Evolutionary conservation across 2,113 vertebrate species (phyloP).

Genomic region (Oxyura jamaicensis): DNA sequence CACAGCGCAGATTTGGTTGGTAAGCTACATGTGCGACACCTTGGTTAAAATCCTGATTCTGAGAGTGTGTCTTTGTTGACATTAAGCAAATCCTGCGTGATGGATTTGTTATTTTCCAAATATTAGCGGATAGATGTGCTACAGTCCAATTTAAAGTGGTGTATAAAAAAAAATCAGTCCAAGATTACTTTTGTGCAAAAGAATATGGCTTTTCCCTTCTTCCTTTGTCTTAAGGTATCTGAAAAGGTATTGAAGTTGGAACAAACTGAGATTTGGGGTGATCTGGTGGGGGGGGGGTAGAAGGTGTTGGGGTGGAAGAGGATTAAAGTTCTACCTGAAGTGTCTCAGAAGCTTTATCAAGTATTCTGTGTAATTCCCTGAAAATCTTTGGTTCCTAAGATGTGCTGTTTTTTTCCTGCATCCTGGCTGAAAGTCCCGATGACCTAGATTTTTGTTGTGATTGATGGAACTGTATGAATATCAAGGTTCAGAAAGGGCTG

Average conservation of each 20-base stretch:
- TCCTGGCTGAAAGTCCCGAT: constrained; percentile 35
- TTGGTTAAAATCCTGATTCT: not conserved
- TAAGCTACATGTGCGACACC: not conserved
- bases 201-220: not conserved
- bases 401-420: not conserved
- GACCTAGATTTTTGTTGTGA: constrained; percentile 59
- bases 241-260: not conserved
- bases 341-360: not conserved
- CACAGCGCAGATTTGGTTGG: not conserved
- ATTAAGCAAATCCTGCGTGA: not conserved
- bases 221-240: not conserved
- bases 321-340: not conserved
- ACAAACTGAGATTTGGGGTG: not conserved
- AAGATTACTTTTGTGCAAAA: not conserved
- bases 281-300: not conserved
- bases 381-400: constrained; percentile 1
- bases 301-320: not conserved
- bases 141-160: not conserved
- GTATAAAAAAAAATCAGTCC: not conserved
- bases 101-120: not conserved
- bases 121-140: not conserved
- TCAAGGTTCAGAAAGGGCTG: constrained; percentile 22
- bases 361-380: not conserved
- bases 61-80: not conserved
- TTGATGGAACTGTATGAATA: constrained; percentile 27